Percentiles rank a stretch among this genome's conserved stretches.
Conservation (phyloP, 2,113 vertebrate species). For the Sula dactylatra region DNA sequence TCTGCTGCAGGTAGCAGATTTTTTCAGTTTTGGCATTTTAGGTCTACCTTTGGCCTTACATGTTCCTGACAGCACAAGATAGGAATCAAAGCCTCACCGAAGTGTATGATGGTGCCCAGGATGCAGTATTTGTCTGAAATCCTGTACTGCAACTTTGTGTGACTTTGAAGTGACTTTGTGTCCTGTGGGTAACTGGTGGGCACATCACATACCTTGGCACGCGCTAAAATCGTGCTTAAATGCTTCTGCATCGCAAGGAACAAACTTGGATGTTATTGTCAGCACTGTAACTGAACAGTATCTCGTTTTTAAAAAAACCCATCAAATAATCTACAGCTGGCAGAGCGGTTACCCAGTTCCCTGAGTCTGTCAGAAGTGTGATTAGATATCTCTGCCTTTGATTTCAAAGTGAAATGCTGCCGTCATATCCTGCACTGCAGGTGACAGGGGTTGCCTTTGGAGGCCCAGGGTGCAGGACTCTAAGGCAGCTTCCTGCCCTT, state of each 20-base stretch:
- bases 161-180: background rate
- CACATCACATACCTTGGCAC: background rate
- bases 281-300: background rate
- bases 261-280: background rate
- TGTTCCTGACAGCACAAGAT: background rate
- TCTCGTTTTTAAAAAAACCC: background rate
- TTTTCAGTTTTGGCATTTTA: background rate
- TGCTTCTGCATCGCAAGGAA: background rate
- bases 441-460: background rate
- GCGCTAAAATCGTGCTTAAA: background rate
- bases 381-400: slow-evolving; percentile 15
- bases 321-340: background rate
- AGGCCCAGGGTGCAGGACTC: background rate
- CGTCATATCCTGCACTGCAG: background rate
- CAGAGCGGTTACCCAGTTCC: background rate
- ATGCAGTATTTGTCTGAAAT: background rate
- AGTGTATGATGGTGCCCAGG: background rate
- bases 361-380: background rate
- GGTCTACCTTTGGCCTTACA: background rate
- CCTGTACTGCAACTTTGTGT: background rate
- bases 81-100: background rate
- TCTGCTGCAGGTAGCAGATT: background rate
- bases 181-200: background rate
- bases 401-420: background rate
- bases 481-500: background rate